Base-by-base conservation (phyloP, 2,797 vertebrate species). In the Hipposideros larvatus region DNA sequence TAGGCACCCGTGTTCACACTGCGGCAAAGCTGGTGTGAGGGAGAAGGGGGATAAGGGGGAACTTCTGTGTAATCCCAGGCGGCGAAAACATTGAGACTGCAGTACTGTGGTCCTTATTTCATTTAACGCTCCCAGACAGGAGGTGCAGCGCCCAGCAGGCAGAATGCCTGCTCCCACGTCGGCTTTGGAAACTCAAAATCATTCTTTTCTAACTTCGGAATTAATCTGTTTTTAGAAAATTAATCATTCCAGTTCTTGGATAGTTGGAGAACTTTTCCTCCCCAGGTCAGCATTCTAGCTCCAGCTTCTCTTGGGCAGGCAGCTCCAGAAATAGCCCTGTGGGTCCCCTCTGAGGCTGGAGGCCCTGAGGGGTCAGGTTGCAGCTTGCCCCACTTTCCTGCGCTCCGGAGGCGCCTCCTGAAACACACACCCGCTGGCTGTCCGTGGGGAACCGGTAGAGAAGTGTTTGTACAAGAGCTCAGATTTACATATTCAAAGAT, bases 161-260 rank as follows among this genome's bases (percentile, higher is more conserved):
- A 65, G 63, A 91, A 90, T 43, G 6, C n/a, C 9, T 51, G 0
- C 77, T 63, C 24, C 65, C 31, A 3, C 51, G 78, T 73, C 31
- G 26, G 75, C 73, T 82, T 71, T 83, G 71, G 82, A 80, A 90
- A 41, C 78, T 48, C 22, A 66, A 18, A 90, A 74, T 11, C 14
- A 2, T 66, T 90, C 65, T 95, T 43, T 53, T 65, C 13, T 95
- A 65, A 66, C 43, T 68, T 84, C 19, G n/a, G 31, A 84, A 78
- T 90, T 75, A n/a, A 34, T 87, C 31, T 75, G 46, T 82, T 90
- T 91, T 96, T 77, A 93, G 75, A 73, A 94, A 79, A 73, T 48
- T 46, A 92, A 48, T 94, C 26, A 70, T 68, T 95, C 18, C 34
- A 37, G 66, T 83, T 95, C 75, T 87, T 48, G 16, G 41, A 90